phyloP scores from a whole-genome alignment of 2,113 vertebrate species.

The Mus musculus region DNA sequence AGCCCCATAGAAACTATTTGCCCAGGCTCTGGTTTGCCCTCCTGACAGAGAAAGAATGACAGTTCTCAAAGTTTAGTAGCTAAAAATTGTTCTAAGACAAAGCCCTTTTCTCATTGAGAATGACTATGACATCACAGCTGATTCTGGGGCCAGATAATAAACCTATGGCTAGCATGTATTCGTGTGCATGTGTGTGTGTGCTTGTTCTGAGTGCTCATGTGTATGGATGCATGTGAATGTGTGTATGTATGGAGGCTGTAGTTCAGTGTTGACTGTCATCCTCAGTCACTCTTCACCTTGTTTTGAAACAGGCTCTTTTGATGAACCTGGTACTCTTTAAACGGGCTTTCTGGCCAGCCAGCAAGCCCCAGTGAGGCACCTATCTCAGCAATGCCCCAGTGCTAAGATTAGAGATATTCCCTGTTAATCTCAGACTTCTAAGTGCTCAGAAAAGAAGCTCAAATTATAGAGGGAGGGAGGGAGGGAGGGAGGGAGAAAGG shows the following conservation, averaged over 20 bases:
- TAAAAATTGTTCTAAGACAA: not conserved
- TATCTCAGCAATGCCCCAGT: not conserved
- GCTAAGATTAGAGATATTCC: not conserved
- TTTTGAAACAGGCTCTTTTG: not conserved
- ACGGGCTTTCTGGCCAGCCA: too few species aligned
- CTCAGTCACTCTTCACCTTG: not conserved
- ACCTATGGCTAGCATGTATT: not conserved
- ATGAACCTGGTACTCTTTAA: not conserved
- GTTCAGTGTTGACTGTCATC: not conserved
- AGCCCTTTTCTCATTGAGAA: not conserved
- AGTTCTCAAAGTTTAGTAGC: not conserved
- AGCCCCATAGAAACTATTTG: too few species aligned
- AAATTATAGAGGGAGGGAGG: not conserved
- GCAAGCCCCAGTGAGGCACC: not conserved
- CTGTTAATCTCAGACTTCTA: slow-evolving; percentile 14
- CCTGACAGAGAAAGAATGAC: too few species aligned
- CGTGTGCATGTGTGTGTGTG: not conserved
- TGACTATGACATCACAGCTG: not conserved
- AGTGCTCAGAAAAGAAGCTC: not conserved
- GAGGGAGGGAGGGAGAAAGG: not conserved
- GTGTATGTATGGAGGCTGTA: not conserved
- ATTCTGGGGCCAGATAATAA: not conserved
- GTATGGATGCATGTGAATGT: too few species aligned
- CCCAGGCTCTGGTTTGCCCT: too few species aligned
- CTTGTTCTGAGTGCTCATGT: not conserved